Evolutionary conservation across 23 tunicate genomes (phyloP).

Genomic region (Ascidia mentula): DNA sequence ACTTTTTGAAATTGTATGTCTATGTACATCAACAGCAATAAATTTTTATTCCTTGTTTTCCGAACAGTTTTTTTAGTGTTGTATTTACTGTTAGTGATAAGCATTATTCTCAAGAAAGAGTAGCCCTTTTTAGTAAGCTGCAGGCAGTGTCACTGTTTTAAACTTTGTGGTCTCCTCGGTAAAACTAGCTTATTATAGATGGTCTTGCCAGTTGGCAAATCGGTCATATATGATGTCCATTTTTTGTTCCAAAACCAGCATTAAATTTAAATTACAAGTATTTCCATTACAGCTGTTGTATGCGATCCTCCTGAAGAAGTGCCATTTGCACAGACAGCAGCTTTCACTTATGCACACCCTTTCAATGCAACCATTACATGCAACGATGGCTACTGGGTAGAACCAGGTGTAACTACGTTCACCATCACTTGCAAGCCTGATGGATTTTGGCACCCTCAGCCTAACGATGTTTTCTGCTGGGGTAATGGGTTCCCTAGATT

Average conservation of each 20-base stretch:
- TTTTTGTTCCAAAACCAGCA: background rate
- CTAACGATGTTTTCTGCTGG: constrained; percentile 40
- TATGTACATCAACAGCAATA: too few relatives aligned
- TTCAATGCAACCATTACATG: constrained; percentile 61
- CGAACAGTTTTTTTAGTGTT: too few relatives aligned
- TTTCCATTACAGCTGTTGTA: constrained; percentile 39
- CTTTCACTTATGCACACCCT: constrained; percentile 20
- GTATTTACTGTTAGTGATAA: too few relatives aligned
- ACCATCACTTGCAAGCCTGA: constrained; percentile 48
- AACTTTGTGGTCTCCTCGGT: too few relatives aligned
- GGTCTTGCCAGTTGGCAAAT: too few relatives aligned
- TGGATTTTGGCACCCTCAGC: constrained; percentile 66
- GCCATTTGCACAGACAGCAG: constrained; percentile 7
- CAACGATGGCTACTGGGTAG: constrained; percentile 73
- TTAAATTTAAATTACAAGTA: background rate
- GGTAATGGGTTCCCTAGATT: too few relatives aligned
- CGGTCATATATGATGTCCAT: background rate
- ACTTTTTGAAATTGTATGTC: too few relatives aligned
- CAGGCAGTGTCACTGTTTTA: too few relatives aligned
- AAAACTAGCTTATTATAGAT: too few relatives aligned
- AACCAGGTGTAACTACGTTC: constrained; percentile 1
- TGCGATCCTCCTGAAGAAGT: constrained; percentile 53
- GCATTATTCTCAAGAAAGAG: too few relatives aligned
- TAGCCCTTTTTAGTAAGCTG: too few relatives aligned
- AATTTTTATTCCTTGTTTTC: too few relatives aligned